phyloP scores from a whole-genome alignment of 2,113 vertebrate genomes.

The Grantiella picta region DNA sequence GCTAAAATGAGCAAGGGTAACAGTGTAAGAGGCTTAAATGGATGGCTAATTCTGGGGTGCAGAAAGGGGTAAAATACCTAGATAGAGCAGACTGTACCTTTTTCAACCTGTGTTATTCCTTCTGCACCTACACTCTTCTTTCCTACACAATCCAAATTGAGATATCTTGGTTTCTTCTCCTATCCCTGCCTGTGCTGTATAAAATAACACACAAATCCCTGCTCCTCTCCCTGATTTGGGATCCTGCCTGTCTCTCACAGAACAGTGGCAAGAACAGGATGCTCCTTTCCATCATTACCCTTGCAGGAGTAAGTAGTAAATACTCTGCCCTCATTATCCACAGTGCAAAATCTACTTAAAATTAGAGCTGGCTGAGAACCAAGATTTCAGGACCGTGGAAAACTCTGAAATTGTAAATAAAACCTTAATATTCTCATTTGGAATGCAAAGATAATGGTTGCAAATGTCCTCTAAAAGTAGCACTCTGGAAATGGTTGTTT shows the following conservation, averaged over 20 bases:
- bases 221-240: neutral
- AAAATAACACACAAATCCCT: neutral
- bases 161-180: neutral
- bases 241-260: neutral
- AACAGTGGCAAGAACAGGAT: neutral
- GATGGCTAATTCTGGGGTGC: neutral
- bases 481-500: neutral
- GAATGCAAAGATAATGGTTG: neutral
- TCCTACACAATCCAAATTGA: neutral
- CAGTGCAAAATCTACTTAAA: neutral
- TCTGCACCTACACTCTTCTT: neutral
- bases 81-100: neutral
- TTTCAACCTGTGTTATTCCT: neutral
- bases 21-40: neutral
- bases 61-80: neutral
- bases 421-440: neutral
- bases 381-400: neutral
- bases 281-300: neutral
- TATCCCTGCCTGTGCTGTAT: neutral
- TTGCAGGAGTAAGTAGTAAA: neutral
- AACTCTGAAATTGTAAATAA: slow-evolving; percentile 9
- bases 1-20: neutral
- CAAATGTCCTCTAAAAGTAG: neutral
- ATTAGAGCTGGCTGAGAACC: neutral
- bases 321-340: neutral